A percentile compares a stretch with the other conserved stretches of the same genome.
phyloP scores from a whole-genome alignment of 2,797 vertebrate genomes.

The Smutsia temminckii region DNA sequence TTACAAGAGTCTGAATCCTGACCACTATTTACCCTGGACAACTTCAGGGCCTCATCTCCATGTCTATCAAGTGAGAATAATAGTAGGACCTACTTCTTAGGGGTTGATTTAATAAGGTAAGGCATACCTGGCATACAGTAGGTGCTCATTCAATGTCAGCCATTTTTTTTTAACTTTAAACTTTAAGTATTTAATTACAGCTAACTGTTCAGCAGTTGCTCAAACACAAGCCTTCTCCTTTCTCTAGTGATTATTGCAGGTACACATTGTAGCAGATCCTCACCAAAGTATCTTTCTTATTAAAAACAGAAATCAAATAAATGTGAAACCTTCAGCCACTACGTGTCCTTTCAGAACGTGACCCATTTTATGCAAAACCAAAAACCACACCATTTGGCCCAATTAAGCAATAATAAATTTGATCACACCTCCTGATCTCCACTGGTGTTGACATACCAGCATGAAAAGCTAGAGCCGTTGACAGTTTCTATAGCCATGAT shows the following conservation, averaged over 20 bases:
- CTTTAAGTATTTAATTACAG: not conserved
- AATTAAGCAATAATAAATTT: constrained; percentile 52
- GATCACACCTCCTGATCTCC: not conserved
- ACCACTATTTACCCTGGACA: not conserved
- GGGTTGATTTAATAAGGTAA: not conserved
- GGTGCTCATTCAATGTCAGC: not conserved
- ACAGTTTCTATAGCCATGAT: not conserved
- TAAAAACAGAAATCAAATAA: constrained; percentile 18
- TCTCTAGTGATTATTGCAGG: not conserved
- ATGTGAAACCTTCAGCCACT: not conserved
- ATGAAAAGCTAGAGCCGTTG: not conserved
- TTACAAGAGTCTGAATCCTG: not conserved
- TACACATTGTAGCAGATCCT: not conserved
- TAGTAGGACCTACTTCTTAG: not conserved
- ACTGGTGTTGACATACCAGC: not conserved
- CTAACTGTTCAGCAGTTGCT: not conserved
- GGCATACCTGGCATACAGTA: not conserved
- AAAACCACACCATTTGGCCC: constrained; percentile 4
- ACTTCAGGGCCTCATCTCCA: not conserved
- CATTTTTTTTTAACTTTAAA: not conserved
- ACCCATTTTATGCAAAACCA: constrained; percentile 27
- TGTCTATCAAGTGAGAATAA: not conserved
- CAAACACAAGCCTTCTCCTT: not conserved
- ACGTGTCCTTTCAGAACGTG: not conserved
- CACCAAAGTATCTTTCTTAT: not conserved